These are phyloP conservation scores for Metacarcinus magister DNA, from an alignment of 2,888 invertebrate genomes.

Conservation along the genomic window DNA sequence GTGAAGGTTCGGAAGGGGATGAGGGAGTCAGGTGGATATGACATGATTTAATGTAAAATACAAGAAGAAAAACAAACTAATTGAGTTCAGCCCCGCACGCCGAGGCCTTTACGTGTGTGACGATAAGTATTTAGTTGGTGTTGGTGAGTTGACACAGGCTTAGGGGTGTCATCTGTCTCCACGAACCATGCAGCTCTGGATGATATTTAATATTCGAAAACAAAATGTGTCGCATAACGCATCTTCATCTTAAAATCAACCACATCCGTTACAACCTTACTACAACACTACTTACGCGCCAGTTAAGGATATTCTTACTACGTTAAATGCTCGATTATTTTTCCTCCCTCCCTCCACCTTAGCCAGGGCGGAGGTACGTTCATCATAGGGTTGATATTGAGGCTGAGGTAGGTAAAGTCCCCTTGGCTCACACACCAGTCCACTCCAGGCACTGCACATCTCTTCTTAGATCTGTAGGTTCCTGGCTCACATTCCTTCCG, in stretches of 20 bases:
- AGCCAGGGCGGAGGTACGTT: neutral
- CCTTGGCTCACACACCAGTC: neutral
- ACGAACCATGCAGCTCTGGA: neutral
- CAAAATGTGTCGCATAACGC: neutral
- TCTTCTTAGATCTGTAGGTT: neutral
- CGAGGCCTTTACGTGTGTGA: no score
- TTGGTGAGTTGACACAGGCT: neutral
- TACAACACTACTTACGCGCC: neutral
- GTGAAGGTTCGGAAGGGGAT: no score
- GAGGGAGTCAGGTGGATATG: no score
- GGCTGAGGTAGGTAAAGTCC: neutral
- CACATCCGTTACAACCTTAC: neutral
- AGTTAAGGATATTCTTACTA: neutral
- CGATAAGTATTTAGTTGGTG: slow-evolving; percentile 7
- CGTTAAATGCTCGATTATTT: neutral
- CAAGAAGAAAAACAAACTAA: no score
- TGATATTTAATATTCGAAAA: neutral
- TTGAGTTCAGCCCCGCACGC: no score
- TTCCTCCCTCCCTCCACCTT: neutral
- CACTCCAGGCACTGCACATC: neutral
- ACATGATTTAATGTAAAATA: no score
- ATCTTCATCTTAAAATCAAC: neutral
- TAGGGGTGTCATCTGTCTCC: neutral
- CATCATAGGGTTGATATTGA: neutral
- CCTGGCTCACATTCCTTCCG: neutral